Evolutionary conservation across 2,888 invertebrate genomes (phyloP), one percentile per base, ranked within the genome.

Genomic region (Belgica antarctica): DNA sequence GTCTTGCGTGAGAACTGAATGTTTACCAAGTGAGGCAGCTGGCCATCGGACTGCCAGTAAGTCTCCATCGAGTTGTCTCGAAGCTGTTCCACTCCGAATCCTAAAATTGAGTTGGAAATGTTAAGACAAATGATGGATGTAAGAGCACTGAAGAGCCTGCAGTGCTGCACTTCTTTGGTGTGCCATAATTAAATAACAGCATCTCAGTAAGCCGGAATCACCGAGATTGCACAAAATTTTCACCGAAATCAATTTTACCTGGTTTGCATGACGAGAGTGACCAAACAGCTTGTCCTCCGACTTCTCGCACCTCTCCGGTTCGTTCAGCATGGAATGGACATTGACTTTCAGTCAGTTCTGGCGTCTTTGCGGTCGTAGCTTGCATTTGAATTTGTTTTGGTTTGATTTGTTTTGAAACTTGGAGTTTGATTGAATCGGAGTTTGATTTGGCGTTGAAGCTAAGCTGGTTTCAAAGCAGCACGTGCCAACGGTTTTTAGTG

Each of bases 31-130:
- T 99, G 99, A 1, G 99, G 99, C 72, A 99, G 84, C 74, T 97
- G 97, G 0, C 99, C 99, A 80, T 99, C 99, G 0, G 97, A 98
- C 79, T 99, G 99, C 99, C 99, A 99, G 79, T 97, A 99, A 1
- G 96, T 96, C 74, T 99, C 99, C 80, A 93, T 89, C 72, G 93
- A 92, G 77, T 96, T 94, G 79, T 98, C 96, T 73, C 97, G 83
- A 47, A 99, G 80, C 77, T 98, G 97, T 77, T 97, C 95, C 2
- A 99, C 96, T 1, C 99, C 99, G 83, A 96, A 98, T 57, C 98
- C 97, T 92, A 75, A 7, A 77, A n/a, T n/a, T n/a, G 77, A 59
- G 71, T 62, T 71, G 70, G n/a, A n/a, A n/a, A n/a, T n/a, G n/a
- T 41, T 41, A 61, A 71, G 70, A 17, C 52, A 24, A 17, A 47